Evolutionary conservation across 1,140 invertebrate species (phyloP).

Genomic region (Caligus rogercresseyi): DNA sequence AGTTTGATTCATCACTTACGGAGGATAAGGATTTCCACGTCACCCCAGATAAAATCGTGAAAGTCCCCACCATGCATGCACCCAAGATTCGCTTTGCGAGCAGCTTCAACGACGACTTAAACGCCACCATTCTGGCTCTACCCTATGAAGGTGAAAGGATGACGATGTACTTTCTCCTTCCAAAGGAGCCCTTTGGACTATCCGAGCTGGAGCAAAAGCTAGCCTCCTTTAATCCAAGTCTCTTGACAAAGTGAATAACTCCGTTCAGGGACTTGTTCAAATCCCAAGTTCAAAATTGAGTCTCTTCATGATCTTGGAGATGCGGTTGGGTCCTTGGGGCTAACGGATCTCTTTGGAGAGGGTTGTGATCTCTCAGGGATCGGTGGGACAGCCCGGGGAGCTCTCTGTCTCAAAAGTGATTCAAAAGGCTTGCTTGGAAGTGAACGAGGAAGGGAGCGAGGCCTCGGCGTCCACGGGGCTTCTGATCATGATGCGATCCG

Average conservation of each 20-base stretch:
- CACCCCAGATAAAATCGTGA: conserved; percentile 29
- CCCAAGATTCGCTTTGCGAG: conserved; percentile 38
- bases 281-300: conserved; percentile 49
- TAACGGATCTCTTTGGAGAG: conserved; percentile 44
- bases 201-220: conserved; percentile 29
- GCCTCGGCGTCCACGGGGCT: conserved; percentile 50
- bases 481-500: conserved; percentile 7
- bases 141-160: conserved; percentile 46
- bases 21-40: conserved; percentile 36
- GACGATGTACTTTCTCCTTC: conserved; percentile 51
- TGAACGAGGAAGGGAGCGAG: conserved; percentile 58
- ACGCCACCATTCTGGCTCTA: conserved; percentile 43
- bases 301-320: conserved; percentile 35
- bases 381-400: conserved; percentile 33
- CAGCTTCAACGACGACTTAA: conserved; percentile 33
- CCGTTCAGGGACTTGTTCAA: conserved; percentile 21
- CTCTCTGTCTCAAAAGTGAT: conserved; percentile 42
- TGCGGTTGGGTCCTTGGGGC: conserved; percentile 29
- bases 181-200: conserved; percentile 33
- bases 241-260: conserved; percentile 15
- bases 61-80: conserved; percentile 45
- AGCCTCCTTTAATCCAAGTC: conserved; percentile 14
- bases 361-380: conserved; percentile 44
- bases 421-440: conserved; percentile 62
- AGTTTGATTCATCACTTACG: conserved; percentile 42